Evolutionary conservation across 2,888 invertebrate species (phyloP).

Genomic region (Cantharis rustica): DNA sequence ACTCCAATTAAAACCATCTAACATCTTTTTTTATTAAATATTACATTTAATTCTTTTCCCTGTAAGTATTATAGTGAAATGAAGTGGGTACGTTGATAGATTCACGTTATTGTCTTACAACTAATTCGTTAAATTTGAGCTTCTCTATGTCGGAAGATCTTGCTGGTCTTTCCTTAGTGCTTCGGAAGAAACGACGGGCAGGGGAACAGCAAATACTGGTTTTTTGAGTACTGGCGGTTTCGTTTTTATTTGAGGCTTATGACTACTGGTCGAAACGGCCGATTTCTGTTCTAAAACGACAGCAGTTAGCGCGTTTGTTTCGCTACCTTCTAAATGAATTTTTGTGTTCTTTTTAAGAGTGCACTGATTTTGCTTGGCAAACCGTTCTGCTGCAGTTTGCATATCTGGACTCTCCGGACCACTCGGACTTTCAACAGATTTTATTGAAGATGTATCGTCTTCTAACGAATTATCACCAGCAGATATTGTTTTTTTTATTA

Average conservation of each 20-base stretch:
- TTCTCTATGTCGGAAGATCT: constrained; percentile 29
- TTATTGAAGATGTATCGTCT: constrained; percentile 40
- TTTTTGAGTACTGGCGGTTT: constrained; percentile 82
- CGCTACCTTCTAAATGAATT: constrained; percentile 46
- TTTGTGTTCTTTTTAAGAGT: constrained; percentile 75
- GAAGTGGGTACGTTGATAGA: constrained; percentile 20
- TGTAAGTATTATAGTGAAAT: constrained; percentile 1
- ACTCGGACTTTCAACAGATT: constrained; percentile 44
- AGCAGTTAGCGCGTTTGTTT: constrained; percentile 38
- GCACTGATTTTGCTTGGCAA: constrained; percentile 79
- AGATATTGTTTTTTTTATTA: constrained; percentile 49
- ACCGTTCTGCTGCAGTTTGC: constrained; percentile 76
- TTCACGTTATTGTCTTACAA: constrained; percentile 36
- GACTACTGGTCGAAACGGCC: constrained; percentile 44
- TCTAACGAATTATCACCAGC: constrained; percentile 49
- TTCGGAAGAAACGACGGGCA: constrained; percentile 47
- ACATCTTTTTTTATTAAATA: background rate
- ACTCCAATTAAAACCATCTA: background rate
- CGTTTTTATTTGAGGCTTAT: constrained; percentile 75
- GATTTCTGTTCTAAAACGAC: constrained; percentile 45
- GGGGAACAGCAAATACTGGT: constrained; percentile 61
- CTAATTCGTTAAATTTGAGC: constrained; percentile 15
- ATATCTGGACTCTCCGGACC: constrained; percentile 66
- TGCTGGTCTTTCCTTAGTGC: constrained; percentile 30
- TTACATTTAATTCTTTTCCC: background rate